Base-by-base conservation (phyloP, 2,888 invertebrate species). In the Pegoplata infirma region DNA sequence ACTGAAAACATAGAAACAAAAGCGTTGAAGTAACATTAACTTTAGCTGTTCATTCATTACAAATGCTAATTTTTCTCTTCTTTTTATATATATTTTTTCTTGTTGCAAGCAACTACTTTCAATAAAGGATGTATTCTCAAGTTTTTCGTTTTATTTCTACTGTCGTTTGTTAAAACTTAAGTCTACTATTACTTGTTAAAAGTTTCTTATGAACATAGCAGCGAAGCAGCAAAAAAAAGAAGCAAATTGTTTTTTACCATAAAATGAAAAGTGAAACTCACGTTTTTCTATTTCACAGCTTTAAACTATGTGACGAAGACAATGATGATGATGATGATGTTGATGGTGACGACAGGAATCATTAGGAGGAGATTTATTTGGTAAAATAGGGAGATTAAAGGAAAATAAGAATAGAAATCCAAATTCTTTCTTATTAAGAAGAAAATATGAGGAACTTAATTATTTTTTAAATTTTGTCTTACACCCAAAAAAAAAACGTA, bases 201-300 rank as follows among this genome's bases (percentile, higher is more conserved):
- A 64, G 63, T 79, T 75, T 67, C 12, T 66, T 68, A 61, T 72
- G 71, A 71, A 63, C 55, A 59, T 53, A 67, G 51, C 71, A 69
- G 76, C 79, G 63, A 71, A 63, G 49, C 49, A 51, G n/a, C n/a
- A n/a, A n/a, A n/a, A n/a, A n/a, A 61, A 67, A 79, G 67, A 75
- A 79, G 76, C 79, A 79, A 79, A 79, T 79, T 79, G 76, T 53
- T 79, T 79, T 79, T 79, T 79, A 79, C 79, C 79, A 79, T 79
- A 79, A 79, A 79, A 79, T 76, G 76, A 79, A 79, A 79, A 79
- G 79, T 79, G 79, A 79, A 79, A 79, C 75, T 79, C 76, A 79
- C 79, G 79, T 79, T 79, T 79, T 79, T 76, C 79, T 79, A 76
- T 79, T 79, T 79, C 76, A 79, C 79, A 79, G 79, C 79, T 79